Base-by-base conservation (phyloP, 2,888 invertebrate genomes). In the Eumacrocentrus americanus region DNA sequence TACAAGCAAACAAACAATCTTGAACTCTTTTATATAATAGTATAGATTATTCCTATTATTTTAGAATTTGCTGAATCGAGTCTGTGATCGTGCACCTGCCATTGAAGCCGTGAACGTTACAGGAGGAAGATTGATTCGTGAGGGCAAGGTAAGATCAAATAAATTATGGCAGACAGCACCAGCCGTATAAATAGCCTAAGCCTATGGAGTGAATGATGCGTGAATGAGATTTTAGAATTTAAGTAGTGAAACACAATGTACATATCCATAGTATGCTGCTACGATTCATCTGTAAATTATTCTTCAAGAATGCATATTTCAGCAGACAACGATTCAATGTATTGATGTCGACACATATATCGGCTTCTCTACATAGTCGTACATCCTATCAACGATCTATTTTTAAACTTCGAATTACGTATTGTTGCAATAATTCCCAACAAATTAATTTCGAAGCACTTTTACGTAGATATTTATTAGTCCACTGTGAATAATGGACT, bases 61-160 rank as follows among this genome's bases (percentile, higher is more conserved):
- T 72, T 86, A 97, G 97, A 92, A 89, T 81, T 88, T 96, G 82
- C 91, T 98, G 83, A 94, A 94, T 79, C 91, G 90, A 80, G 92
- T 95, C 69, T 91, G 94, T 78, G 97, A 98, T 83, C 89, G 94
- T 80, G 94, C 93, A 72, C 92, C 94, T 75, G 91, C 92, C 82
- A 94, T 99, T 78, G 98, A 98, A 82, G 91, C 92, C 79, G 94
- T 97, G 79, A 98, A 98, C 85, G 87, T 92, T 72, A 93, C 94
- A 76, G 98, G 98, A 77, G 97, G 96, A 72, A 89, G 94, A 81
- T 94, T 92, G 83, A 95, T 98, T 78, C 89, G 96, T 68, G 98
- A 98, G 86, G 97, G 97, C 76, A 97, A 97, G 95, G 97, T 98
- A 91, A 89, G 83, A 69, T 65, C 51, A 70, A 86, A 92, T 91